A percentile compares a stretch with the other conserved stretches of the same genome.
Conservation (phyloP, 2,888 invertebrate genomes). For the Proisotoma minuta region DNA sequence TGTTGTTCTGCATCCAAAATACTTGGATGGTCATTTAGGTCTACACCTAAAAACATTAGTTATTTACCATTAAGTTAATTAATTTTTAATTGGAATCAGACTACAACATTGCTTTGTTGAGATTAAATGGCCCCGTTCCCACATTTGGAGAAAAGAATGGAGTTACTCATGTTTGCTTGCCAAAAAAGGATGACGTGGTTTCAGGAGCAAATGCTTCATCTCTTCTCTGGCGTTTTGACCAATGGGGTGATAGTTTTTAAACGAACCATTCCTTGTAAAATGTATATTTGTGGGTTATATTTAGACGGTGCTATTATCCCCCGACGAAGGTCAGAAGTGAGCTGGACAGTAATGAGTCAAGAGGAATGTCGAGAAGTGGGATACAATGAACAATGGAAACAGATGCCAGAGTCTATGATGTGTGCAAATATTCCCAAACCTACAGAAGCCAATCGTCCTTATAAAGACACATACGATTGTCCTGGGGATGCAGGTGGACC, state of each 20-base stretch:
- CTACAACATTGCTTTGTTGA: slow-evolving; percentile 52
- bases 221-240: slow-evolving; percentile 37
- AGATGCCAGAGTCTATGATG: slow-evolving; percentile 39
- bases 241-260: slow-evolving; percentile 19
- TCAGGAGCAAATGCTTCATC: slow-evolving; percentile 30
- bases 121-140: slow-evolving; percentile 47
- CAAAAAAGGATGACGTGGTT: slow-evolving; percentile 28
- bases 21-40: slow-evolving; percentile 32
- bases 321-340: slow-evolving; percentile 31
- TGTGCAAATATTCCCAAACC: slow-evolving; percentile 29
- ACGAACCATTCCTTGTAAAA: background rate
- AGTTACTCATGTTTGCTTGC: slow-evolving; percentile 49
- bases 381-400: slow-evolving; percentile 32
- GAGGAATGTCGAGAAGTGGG: slow-evolving; percentile 32
- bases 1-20: slow-evolving; percentile 40
- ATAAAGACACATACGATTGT: slow-evolving; percentile 37
- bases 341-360: slow-evolving; percentile 27
- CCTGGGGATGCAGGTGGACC: slow-evolving; percentile 41
- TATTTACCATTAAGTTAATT: too few species aligned
- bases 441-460: slow-evolving; percentile 23
- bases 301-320: slow-evolving; percentile 35
- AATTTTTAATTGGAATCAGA: slow-evolving; percentile 22
- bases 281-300: background rate
- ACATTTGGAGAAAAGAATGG: slow-evolving; percentile 43
- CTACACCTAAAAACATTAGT: too few species aligned